Conservation (phyloP, 2,113 vertebrate genomes). For the Arothron firmamentum region DNA sequence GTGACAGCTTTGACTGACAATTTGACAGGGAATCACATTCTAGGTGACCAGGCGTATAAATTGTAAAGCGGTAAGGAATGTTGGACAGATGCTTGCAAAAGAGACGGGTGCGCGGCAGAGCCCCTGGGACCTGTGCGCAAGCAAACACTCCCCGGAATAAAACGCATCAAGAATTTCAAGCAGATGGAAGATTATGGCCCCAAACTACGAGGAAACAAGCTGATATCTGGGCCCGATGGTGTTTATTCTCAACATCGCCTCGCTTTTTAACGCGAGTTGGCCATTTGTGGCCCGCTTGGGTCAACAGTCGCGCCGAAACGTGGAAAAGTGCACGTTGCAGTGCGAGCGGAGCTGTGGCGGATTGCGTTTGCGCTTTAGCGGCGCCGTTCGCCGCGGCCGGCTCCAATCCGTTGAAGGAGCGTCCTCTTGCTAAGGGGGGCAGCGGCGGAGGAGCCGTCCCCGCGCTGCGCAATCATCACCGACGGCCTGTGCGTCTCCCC, state of each 20-base stretch:
- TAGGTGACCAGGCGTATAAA: constrained; percentile 56
- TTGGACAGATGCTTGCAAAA: constrained; percentile 53
- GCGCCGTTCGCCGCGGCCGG: constrained; percentile 36
- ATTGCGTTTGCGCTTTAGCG: constrained; percentile 30
- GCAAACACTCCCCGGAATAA: constrained; percentile 36
- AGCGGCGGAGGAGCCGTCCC: constrained; percentile 12
- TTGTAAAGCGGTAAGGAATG: constrained; percentile 39
- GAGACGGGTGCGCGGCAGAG: constrained; percentile 12
- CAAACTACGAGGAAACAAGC: constrained; percentile 11
- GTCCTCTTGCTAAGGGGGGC: constrained; percentile 28
- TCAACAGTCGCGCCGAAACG: constrained; percentile 16
- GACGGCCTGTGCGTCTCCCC: constrained; percentile 41
- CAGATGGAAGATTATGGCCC: constrained; percentile 39
- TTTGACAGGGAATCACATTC: constrained; percentile 54
- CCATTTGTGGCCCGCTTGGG: constrained; percentile 12
- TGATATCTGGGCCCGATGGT: constrained; percentile 23
- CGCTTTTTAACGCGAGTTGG: constrained; percentile 21
- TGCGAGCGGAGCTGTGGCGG: constrained; percentile 16
- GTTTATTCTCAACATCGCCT: constrained; percentile 44
- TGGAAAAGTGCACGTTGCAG: constrained; percentile 5
- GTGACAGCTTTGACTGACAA: constrained; percentile 50
- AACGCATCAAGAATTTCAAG: constrained; percentile 39
- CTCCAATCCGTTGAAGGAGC: constrained; percentile 39
- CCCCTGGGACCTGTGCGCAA: constrained; percentile 28
- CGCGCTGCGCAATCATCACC: constrained; percentile 57